Evolutionary conservation across 2,113 vertebrate genomes (phyloP), one percentile per base, ranked within the genome.

Genomic region (Benitochromis conjunctus): DNA sequence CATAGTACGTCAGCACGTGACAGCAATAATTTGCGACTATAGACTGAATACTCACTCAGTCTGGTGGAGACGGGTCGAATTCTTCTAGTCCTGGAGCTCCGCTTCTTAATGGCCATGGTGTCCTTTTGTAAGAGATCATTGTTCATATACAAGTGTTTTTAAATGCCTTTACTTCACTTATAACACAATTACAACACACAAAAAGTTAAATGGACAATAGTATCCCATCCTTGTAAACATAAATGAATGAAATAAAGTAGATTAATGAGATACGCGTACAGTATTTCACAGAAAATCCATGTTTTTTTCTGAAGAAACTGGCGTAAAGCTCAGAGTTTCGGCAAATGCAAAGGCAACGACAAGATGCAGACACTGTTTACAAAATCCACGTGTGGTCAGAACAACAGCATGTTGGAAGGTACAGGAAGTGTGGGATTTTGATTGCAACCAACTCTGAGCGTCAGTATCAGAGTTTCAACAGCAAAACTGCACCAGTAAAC

Each of bases 81-180:
- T 91, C 97, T 96, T 84, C 97, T 96, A 62, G 97, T 97, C 80
- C 97, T 97, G 89, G 97, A 96, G 88, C 95, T 97, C 84, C 96
- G 96, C 92, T 98, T 97, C 91, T 97, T 97, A 86, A 98, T 98
- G 54, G 97, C 98, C 90, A 98, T 97, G 1, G 97, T 98, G 89
- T 98, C 98, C 98, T 98, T 86, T 51, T 13, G 12, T 74, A 6
- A 85, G 56, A 88, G 34, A 89, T 34, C 21, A 24, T 80, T 5
- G 26, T 4, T 41, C 12, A 13, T 48, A 14, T 18, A 18, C 10
- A 66, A 51, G 29, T 12, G 6, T 89, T 86, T 62, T 60, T 7
- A 26, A n/a, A 66, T 21, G 31, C 5, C 58, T 24, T 9, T 31
- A 26, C 53, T 55, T 5, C 69, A 48, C 2, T 56, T 56, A 21